phyloP scores from a whole-genome alignment of 2,888 invertebrate species.

The Euclidia mi region DNA sequence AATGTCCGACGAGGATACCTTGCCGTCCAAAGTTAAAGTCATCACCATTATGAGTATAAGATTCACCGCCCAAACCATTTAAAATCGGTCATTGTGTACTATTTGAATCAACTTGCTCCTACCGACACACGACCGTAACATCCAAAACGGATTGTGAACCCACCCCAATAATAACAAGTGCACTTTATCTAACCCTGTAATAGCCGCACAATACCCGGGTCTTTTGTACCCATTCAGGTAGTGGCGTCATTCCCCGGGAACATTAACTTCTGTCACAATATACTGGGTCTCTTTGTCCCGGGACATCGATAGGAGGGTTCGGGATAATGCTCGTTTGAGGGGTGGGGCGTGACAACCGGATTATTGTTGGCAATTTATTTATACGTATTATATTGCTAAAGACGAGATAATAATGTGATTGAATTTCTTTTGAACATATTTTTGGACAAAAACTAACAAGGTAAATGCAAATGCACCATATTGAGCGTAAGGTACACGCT shows the following conservation, averaged over 20 bases:
- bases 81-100: no score
- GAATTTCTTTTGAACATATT: conserved; percentile 3
- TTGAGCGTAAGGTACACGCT: no score
- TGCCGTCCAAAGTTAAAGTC: no score
- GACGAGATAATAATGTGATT: background rate
- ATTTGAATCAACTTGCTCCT: background rate
- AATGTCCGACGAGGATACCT: no score
- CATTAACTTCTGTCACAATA: conserved; percentile 89
- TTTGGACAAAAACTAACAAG: no score
- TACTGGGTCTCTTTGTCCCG: conserved; percentile 72
- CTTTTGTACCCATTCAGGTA: conserved; percentile 70
- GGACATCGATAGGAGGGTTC: conserved; percentile 75
- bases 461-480: no score
- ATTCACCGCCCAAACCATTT: no score
- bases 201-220: conserved; percentile 58
- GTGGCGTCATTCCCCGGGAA: conserved; percentile 70
- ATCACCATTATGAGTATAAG: no score
- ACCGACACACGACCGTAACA: background rate
- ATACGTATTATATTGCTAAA: conserved; percentile 30
- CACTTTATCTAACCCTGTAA: conserved; percentile 63
- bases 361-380: conserved; percentile 60
- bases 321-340: conserved; percentile 52
- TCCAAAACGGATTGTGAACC: conserved; percentile 19
- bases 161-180: conserved; percentile 53
- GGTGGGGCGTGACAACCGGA: conserved; percentile 72